Percentiles rank a stretch among this genome's conserved stretches.
Evolutionary conservation across 1,140 invertebrate genomes (phyloP).

Genomic region (Conus betulinus): DNA sequence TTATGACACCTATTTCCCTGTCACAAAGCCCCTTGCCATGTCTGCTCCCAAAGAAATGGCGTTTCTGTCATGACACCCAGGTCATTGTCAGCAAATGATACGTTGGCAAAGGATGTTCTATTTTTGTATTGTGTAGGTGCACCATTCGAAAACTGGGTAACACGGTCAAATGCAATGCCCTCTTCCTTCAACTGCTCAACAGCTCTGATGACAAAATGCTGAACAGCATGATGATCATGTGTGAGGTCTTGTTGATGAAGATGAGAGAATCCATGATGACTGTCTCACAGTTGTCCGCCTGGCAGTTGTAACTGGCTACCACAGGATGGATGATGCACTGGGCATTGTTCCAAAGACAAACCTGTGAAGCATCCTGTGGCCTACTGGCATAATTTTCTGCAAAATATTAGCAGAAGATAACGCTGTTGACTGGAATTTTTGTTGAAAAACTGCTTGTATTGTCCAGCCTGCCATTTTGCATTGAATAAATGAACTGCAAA

Average conservation of each 20-base stretch:
- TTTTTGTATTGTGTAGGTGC: conserved; percentile 48
- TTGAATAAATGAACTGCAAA: conserved; percentile 18
- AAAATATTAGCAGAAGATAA: conserved; percentile 32
- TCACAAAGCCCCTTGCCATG: conserved; percentile 57
- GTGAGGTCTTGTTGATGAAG: conserved; percentile 42
- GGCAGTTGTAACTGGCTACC: conserved; percentile 34
- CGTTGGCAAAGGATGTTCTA: conserved; percentile 42
- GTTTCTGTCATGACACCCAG: conserved; percentile 12
- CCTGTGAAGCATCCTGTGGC: conserved; percentile 35
- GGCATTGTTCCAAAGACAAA: conserved; percentile 31
- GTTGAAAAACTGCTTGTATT: neutral
- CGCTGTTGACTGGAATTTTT: conserved; percentile 15
- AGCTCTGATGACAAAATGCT: conserved; percentile 35
- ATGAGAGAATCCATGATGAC: conserved; percentile 39
- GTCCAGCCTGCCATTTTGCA: conserved; percentile 36
- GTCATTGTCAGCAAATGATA: neutral
- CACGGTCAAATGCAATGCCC: conserved; percentile 24
- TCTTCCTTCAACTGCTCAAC: conserved; percentile 24
- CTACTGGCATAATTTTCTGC: conserved; percentile 39
- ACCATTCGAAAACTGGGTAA: conserved; percentile 51
- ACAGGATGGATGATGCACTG: conserved; percentile 33
- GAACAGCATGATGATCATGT: conserved; percentile 47
- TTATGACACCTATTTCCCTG: conserved; percentile 49
- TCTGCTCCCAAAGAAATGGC: conserved; percentile 51
- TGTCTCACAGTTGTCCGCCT: neutral